phyloP scores from a whole-genome alignment of 2,888 invertebrate genomes.

The Rhogogaster chlorosoma region DNA sequence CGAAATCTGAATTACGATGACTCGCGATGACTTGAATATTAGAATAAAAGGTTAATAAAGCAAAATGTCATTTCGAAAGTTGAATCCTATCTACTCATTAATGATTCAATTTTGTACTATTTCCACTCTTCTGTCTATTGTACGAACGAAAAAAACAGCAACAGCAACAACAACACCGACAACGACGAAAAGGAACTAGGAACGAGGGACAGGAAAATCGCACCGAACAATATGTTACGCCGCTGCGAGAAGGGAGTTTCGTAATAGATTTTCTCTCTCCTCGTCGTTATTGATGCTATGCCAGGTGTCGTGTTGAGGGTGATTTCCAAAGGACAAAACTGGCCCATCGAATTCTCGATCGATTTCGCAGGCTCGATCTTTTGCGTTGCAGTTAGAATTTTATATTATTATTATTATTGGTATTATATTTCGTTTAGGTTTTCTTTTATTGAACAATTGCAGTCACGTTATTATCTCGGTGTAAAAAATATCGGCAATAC shows the following conservation, averaged over 20 bases:
- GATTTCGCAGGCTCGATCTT: background rate
- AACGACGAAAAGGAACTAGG: background rate
- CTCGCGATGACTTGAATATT: background rate
- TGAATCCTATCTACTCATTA: background rate
- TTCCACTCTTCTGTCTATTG: background rate
- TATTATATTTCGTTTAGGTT: background rate
- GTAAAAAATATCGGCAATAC: background rate
- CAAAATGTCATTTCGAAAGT: background rate
- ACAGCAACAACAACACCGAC: background rate
- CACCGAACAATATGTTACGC: background rate
- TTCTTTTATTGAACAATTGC: background rate
- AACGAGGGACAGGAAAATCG: background rate
- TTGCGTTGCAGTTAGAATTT: background rate
- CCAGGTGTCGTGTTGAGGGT: constrained; percentile 1
- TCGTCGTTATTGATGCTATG: background rate
- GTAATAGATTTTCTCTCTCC: background rate
- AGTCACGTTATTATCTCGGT: background rate
- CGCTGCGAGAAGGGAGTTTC: background rate
- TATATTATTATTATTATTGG: background rate
- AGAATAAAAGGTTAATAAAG: background rate
- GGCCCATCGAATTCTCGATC: background rate
- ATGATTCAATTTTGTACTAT: background rate
- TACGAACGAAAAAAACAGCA: background rate
- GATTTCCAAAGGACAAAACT: background rate
- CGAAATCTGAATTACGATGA: background rate